Percentiles rank a stretch among this genome's conserved stretches.
These are phyloP conservation scores for Callorhinus ursinus DNA, from an alignment of 2,113 vertebrate genomes.

Conservation along the genomic window DNA sequence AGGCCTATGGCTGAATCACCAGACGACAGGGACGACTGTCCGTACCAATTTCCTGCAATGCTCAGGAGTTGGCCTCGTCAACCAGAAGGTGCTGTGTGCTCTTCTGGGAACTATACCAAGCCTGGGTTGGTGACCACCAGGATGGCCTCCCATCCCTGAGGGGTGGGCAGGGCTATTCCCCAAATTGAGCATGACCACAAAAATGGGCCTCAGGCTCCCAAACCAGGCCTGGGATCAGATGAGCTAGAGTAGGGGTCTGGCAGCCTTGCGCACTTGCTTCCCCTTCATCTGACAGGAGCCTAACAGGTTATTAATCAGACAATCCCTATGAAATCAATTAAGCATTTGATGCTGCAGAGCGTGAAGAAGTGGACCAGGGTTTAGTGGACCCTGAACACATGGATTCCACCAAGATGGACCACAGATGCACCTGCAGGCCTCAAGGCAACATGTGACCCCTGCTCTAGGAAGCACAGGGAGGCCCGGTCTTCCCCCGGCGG, in stretches of 20 bases:
- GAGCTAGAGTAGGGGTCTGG: slow-evolving; percentile 4
- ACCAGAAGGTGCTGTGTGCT: neutral
- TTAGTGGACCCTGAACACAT: neutral
- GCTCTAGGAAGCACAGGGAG: neutral
- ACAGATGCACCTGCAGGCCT: neutral
- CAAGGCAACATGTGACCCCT: neutral
- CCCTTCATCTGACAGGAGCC: slow-evolving; percentile 35
- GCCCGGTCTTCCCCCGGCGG: neutral
- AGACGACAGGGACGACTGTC: neutral
- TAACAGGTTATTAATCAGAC: slow-evolving; percentile 77
- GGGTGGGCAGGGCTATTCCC: neutral
- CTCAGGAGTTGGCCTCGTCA: neutral
- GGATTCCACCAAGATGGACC: slow-evolving; percentile 1
- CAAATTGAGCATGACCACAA: neutral
- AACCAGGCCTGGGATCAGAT: neutral
- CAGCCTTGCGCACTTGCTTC: neutral
- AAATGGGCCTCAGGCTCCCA: neutral
- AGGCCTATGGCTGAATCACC: neutral
- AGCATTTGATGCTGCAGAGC: slow-evolving; percentile 60
- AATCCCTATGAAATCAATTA: slow-evolving; percentile 82
- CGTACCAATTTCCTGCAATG: neutral
- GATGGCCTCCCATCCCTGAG: neutral
- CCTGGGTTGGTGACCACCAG: neutral
- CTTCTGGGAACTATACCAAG: neutral
- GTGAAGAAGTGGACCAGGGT: slow-evolving; percentile 39